Base-by-base conservation (phyloP, 2,113 vertebrate genomes). In the Mobula birostris region DNA sequence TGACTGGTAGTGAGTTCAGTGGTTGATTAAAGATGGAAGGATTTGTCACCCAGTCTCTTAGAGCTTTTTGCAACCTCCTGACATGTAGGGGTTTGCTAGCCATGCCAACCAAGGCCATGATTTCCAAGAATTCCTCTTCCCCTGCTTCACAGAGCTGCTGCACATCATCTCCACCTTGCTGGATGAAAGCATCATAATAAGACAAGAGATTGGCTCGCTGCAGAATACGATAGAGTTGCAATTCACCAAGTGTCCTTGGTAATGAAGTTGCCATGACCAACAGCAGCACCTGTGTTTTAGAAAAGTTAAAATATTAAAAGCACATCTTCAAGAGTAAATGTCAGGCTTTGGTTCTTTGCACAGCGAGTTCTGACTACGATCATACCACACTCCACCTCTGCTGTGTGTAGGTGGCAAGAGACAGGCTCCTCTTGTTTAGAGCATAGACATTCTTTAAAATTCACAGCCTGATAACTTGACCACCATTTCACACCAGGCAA, bases 21-120 rank as follows among this genome's bases (percentile, higher is more conserved):
- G 99, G 98, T 97, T 99, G 99, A 96, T 99, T 99, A 96, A 99
- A 99, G 94, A 99, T 97, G 29, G 97, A 97, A 0, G 99, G 99
- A 96, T 99, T 99, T 95, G 99, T 99, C 93, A 99, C 99, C 99
- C 98, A 99, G 97, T 99, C 98, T 32, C 99, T 97, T 95, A 99
- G 96, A 11, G 99, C 98, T 96, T 99, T 99, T 97, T 99, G 99
- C 72, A 99, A 97, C 94, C 99, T 97, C 36, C 99, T 97, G 29
- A 99, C 99, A 0, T 99, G 99, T 95, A 99, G 98, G 0, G 99
- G 99, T 95, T 99, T 99, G 97, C 98, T 99, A 79, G 99, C 99
- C 99, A 99, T 99, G 95, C 99, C 99, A 14, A 99, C 99, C 0
- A 99, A 97, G 0, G 98, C 99, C 99, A 99, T 99, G 95, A 99